Evolutionary conservation across 2,113 vertebrate genomes (phyloP).

Genomic region (Ptychochromis oligacanthus): DNA sequence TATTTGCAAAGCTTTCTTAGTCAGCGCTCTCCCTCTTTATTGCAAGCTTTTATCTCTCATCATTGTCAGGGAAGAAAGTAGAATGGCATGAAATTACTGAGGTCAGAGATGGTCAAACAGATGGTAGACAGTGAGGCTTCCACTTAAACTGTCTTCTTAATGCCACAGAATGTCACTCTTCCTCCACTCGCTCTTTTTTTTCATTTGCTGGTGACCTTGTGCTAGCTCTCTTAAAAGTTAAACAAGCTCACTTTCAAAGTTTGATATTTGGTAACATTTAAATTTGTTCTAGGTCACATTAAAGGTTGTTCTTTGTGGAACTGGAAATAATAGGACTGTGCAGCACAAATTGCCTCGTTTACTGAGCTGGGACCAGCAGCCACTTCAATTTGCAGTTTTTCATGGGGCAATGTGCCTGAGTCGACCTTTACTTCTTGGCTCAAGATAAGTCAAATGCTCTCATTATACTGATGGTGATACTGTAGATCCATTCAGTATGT

Average conservation of each 20-base stretch:
- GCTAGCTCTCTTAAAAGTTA: not conserved
- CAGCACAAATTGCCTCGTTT: conserved; percentile 8
- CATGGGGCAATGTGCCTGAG: not conserved
- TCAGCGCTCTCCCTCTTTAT: conserved; percentile 4
- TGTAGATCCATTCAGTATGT: not conserved
- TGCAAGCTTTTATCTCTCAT: conserved; percentile 31
- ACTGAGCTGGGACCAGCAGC: not conserved
- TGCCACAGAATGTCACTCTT: conserved; percentile 19
- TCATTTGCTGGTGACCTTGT: not conserved
- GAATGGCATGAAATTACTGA: conserved; percentile 29
- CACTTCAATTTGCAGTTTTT: conserved; percentile 26
- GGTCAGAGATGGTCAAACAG: conserved; percentile 27
- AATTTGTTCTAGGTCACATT: not conserved
- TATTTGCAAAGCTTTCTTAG: conserved; percentile 24
- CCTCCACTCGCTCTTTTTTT: not conserved
- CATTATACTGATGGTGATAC: not conserved
- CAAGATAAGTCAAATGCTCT: not conserved
- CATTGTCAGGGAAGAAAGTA: conserved; percentile 25
- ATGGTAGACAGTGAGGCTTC: not conserved
- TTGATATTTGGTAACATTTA: not conserved
- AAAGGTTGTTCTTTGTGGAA: not conserved
- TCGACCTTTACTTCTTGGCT: not conserved
- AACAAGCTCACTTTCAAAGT: not conserved
- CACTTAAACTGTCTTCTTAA: not conserved
- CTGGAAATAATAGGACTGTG: not conserved